Base-by-base conservation (phyloP, 1,140 invertebrate species). In the Macrosteles quadrilineatus region DNA sequence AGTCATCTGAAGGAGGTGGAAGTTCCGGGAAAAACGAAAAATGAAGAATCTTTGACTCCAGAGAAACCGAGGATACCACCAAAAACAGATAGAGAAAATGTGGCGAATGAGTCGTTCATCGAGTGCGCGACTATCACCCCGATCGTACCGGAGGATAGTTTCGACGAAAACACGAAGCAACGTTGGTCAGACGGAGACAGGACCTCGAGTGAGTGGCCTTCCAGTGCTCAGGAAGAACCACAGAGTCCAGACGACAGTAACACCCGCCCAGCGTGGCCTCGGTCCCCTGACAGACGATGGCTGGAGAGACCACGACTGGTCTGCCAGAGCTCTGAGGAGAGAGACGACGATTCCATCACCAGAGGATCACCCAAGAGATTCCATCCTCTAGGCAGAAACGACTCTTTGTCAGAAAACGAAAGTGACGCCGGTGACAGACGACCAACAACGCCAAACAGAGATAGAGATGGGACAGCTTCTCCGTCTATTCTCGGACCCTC, bases 251-350 rank as follows among this genome's bases (percentile, higher is more conserved):
- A 81, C 71, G 70, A 80, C 70, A 17, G 14, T 2, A 43, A 29
- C n/a, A 25, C 23, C 9, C n/a, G 57, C 55, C 67, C 68, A 9
- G 17, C 36, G 1, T 71, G 70, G 30, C 47, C 73, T 3, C 59
- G 47, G 11, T 47, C 31, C 55, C 25, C 65, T 3, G 63, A 63
- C 19, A 50, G 57, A 4, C 11, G 67, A 27, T 72, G 71, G 71
- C 64, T 64, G 30, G 69, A 53, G 59, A 75, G 86, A 11, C 83
- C 84, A 27, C 81, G 82, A 76, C 83, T 90, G 57, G 85, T 86
- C 2, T 87, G 86, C 65, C 89, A 90, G 76, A 90, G 88, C 75
- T 90, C 88, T 32, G 89, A 90, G 73, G 89, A 91, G 74, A 84
- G 85, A 76, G 88, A 90, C 36, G 89, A 91, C 65, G 80, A 77